Percentiles rank a stretch among this genome's conserved stretches.
Evolutionary conservation across 2,888 invertebrate species (phyloP).

Genomic region (Caenorhabditis sp.): DNA sequence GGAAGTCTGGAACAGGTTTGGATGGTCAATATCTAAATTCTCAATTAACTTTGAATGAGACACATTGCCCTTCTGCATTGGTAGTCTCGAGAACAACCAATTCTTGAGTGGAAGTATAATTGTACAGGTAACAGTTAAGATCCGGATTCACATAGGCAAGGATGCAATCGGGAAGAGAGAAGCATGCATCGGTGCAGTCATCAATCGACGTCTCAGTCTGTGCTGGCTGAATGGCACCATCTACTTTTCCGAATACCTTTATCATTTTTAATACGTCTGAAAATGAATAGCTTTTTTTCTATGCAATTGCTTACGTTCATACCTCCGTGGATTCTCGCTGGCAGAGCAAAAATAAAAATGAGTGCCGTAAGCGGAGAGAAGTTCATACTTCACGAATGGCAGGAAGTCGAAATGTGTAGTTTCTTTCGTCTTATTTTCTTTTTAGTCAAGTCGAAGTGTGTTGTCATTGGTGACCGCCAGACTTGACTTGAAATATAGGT

Average conservation of each 20-base stretch:
- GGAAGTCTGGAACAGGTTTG: background rate
- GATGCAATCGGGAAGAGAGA: background rate
- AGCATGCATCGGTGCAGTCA: conserved; percentile 1
- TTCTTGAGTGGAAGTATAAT: background rate
- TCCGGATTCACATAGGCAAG: conserved; percentile 4
- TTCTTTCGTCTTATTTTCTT: too few relatives aligned
- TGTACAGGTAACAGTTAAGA: background rate
- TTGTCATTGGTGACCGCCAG: too few relatives aligned
- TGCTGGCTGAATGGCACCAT: background rate
- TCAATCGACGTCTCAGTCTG: background rate
- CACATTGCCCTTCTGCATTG: background rate
- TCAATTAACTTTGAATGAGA: conserved; percentile 20
- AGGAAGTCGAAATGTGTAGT: too few relatives aligned
- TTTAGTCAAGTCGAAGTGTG: too few relatives aligned
- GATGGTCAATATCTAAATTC: too few relatives aligned
- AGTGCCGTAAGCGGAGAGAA: too few relatives aligned
- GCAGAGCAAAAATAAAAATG: too few relatives aligned
- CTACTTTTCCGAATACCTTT: conserved; percentile 8
- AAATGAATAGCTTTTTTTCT: background rate
- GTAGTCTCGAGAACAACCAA: conserved; percentile 3
- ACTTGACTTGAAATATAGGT: too few relatives aligned
- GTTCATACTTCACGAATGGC: too few relatives aligned
- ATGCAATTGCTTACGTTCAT: too few relatives aligned
- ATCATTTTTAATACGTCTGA: conserved; percentile 14
- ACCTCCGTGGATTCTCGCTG: too few relatives aligned